A percentile compares a stretch with the other conserved stretches of the same genome.
Conservation (phyloP, 2,888 invertebrate genomes). For the Slavum lentiscoides region DNA sequence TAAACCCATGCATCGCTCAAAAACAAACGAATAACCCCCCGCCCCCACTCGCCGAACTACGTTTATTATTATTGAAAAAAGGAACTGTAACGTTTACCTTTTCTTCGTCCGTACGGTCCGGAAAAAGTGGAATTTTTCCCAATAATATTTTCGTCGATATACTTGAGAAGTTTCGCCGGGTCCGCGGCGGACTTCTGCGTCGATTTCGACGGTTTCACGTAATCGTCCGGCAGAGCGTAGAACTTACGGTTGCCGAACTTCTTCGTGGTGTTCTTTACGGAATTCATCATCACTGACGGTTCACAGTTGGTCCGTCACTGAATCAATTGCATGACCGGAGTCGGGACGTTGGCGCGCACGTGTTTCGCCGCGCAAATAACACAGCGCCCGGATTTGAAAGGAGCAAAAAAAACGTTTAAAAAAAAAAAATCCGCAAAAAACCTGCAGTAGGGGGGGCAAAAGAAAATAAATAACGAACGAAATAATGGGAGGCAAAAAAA, state of each 20-base stretch:
- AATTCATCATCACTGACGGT: constrained; percentile 16
- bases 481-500: too few relatives aligned
- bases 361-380: not conserved
- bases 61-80: not conserved
- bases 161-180: constrained; percentile 72
- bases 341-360: not conserved
- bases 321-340: constrained; percentile 21
- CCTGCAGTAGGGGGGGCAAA: too few relatives aligned
- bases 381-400: too few relatives aligned
- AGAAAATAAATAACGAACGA: too few relatives aligned
- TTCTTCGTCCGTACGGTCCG: constrained; percentile 80
- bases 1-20: too few relatives aligned
- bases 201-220: constrained; percentile 24
- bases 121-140: constrained; percentile 79
- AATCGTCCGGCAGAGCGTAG: constrained; percentile 58
- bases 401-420: too few relatives aligned
- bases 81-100: constrained; percentile 64
- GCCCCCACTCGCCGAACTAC: not conserved
- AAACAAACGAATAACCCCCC: too few relatives aligned
- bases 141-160: constrained; percentile 79
- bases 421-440: too few relatives aligned
- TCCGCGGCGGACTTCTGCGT: constrained; percentile 65
- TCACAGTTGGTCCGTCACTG: not conserved
- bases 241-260: constrained; percentile 57
- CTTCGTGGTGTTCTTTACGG: constrained; percentile 53